These are phyloP conservation scores for Lutjanus argentimaculatus DNA, from an alignment of 2,797 vertebrate genomes.

Conservation along the genomic window DNA sequence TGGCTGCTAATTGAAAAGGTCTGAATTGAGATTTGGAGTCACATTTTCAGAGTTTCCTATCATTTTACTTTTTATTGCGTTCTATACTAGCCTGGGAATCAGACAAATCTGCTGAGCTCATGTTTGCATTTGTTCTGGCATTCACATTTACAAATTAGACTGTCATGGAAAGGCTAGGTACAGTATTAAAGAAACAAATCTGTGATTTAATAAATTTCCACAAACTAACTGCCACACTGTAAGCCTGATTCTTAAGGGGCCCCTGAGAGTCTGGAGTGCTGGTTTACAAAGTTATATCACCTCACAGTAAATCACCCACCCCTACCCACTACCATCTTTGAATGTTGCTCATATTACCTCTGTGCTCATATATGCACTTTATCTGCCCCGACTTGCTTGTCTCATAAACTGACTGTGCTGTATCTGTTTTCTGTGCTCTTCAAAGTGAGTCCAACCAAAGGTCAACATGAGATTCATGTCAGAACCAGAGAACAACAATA, in stretches of 20 bases:
- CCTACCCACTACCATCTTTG: background rate
- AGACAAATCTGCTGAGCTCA: no score
- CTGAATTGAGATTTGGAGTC: background rate
- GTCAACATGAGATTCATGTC: constrained; percentile 26
- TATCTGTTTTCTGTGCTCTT: constrained; percentile 32
- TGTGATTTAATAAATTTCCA: background rate
- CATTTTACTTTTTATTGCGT: background rate
- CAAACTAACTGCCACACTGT: background rate
- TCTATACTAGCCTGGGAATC: background rate
- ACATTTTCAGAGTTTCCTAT: background rate
- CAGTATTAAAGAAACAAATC: background rate
- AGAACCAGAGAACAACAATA: constrained; percentile 20
- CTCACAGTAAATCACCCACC: no score
- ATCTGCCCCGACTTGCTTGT: background rate
- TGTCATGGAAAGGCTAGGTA: no score
- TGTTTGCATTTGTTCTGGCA: no score
- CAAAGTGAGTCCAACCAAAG: constrained; percentile 19
- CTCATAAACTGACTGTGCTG: constrained; percentile 15
- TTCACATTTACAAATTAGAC: no score
- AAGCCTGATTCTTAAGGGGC: background rate
- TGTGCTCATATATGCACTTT: constrained; percentile 4
- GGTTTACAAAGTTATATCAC: background rate
- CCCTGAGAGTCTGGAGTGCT: background rate
- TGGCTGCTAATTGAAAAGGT: no score
- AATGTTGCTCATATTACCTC: background rate